Conservation (phyloP, 2,888 invertebrate genomes). For the Teleogryllus oceanicus region DNA sequence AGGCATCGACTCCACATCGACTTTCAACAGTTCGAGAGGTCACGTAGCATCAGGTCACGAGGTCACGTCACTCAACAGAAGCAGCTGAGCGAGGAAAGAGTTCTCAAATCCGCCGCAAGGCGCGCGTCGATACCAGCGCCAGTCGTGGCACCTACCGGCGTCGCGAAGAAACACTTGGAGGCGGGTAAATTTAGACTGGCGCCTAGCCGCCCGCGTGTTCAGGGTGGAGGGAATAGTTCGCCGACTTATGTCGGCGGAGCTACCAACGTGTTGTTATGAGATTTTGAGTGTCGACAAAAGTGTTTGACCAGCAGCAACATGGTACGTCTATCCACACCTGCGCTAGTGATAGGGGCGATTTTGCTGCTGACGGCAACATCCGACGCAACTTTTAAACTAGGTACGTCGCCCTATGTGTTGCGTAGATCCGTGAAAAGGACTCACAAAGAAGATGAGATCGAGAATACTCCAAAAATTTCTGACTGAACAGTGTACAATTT, state of each 20-base stretch:
- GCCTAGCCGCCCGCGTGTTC: too few species aligned
- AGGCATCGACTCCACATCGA: neutral
- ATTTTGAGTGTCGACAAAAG: neutral
- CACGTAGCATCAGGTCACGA: neutral
- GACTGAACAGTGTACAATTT: too few species aligned
- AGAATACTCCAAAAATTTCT: too few species aligned
- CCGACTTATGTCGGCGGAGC: neutral
- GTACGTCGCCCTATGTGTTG: too few species aligned
- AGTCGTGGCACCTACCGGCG: neutral
- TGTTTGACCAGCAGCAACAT: too few species aligned
- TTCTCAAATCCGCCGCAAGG: neutral
- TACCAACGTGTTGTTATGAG: neutral
- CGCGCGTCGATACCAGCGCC: neutral
- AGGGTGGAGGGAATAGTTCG: neutral
- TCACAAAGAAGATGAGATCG: too few species aligned
- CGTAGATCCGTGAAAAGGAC: too few species aligned
- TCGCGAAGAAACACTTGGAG: neutral
- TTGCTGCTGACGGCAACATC: too few species aligned
- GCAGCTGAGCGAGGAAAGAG: neutral
- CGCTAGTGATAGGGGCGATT: too few species aligned
- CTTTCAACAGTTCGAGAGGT: neutral
- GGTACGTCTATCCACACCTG: too few species aligned
- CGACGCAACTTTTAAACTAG: too few species aligned
- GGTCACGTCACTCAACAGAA: neutral
- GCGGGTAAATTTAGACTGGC: neutral